These are phyloP conservation scores for Rhodinocichla rosea DNA, from an alignment of 2,113 vertebrate species.

Conservation along the genomic window DNA sequence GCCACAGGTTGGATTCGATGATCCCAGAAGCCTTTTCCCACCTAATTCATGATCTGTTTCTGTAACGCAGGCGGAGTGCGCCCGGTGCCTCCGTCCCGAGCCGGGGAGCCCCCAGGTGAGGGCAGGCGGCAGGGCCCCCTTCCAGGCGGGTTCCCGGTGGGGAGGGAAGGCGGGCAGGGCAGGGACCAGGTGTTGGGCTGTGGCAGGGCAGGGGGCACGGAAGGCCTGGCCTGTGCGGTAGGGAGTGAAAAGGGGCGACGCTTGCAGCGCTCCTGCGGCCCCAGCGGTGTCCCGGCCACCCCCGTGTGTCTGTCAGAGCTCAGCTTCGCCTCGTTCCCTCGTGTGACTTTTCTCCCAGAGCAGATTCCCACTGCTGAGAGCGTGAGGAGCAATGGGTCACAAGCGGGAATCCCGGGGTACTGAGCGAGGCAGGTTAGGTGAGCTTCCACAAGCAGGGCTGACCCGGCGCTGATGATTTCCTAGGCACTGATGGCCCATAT, in stretches of 20 bases:
- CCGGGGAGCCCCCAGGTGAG: too few relatives aligned
- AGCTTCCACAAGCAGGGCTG: neutral
- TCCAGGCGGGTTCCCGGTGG: neutral
- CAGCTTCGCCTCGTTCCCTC: neutral
- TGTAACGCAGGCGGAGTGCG: neutral
- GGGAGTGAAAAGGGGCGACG: fast-evolving
- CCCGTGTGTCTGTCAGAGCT: neutral
- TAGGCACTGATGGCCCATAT: fast-evolving
- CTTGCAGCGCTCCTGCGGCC: neutral
- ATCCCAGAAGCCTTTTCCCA: neutral
- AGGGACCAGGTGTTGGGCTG: too few relatives aligned
- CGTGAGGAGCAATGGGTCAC: fast-evolving
- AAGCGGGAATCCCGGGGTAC: fast-evolving
- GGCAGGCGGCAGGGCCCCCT: neutral
- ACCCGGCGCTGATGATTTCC: fast-evolving
- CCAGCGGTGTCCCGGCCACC: neutral
- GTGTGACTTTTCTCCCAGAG: neutral
- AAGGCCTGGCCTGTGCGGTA: neutral
- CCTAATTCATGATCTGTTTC: neutral
- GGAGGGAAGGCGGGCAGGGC: neutral
- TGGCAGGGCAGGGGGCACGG: neutral
- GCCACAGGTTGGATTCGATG: neutral
- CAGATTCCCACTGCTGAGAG: neutral
- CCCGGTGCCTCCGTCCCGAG: neutral
- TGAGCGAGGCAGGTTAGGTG: neutral